Evolutionary conservation across 2,797 vertebrate genomes (phyloP).

Genomic region (Cryptoprocta ferox): DNA sequence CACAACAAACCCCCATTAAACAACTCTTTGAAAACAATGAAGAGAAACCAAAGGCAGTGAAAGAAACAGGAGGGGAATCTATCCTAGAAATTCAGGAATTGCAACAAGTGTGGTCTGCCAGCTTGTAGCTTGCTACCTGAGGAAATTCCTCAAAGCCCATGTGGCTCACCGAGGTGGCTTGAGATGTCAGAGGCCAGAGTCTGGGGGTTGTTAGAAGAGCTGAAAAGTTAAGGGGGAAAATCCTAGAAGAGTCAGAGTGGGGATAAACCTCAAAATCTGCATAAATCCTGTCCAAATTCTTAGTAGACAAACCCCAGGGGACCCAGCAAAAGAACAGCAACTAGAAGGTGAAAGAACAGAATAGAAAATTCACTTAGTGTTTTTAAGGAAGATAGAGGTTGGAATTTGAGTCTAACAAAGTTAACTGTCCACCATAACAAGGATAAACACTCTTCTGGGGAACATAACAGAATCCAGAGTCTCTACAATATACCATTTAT

Average conservation of each 20-base stretch:
- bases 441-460: background rate
- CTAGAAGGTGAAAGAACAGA: background rate
- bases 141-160: background rate
- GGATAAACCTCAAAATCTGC: slow-evolving; percentile 31
- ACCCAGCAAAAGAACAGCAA: background rate
- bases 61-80: background rate
- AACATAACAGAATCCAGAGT: background rate
- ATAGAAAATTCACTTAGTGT: background rate
- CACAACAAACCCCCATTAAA: background rate
- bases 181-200: background rate
- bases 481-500: background rate
- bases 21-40: background rate
- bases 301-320: background rate
- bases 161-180: background rate
- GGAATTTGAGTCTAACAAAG: background rate
- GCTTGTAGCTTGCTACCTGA: background rate
- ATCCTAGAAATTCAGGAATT: background rate
- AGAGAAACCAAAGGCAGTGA: slow-evolving; percentile 7
- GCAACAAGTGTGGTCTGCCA: background rate
- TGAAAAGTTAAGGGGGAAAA: background rate
- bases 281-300: background rate
- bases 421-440: slow-evolving; percentile 17
- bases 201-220: background rate
- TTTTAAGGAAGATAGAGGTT: background rate
- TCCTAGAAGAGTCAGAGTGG: background rate